phyloP scores from a whole-genome alignment of 2,797 vertebrate genomes.

The Lophius americanus region DNA sequence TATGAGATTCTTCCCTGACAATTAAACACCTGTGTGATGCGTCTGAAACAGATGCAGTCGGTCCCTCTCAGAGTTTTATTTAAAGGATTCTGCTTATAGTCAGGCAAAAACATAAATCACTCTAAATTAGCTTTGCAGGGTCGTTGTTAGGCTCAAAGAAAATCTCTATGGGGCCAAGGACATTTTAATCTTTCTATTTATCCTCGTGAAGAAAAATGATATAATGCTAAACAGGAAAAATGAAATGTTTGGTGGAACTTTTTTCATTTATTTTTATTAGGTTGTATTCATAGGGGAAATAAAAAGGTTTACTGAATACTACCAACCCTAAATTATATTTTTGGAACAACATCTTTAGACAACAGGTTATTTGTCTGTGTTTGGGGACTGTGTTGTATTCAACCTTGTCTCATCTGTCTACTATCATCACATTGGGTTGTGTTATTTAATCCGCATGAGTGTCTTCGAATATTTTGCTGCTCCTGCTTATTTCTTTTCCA shows the following conservation, averaged over 20 bases:
- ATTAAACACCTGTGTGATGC: slow-evolving; percentile 38
- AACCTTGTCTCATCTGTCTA: slow-evolving; percentile 43
- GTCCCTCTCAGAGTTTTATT: background rate
- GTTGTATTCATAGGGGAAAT: slow-evolving; percentile 6
- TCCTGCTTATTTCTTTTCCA: slow-evolving; percentile 67
- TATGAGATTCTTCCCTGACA: slow-evolving; percentile 22
- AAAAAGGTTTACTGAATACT: background rate
- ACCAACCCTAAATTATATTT: slow-evolving; percentile 10
- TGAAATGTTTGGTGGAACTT: slow-evolving; percentile 6
- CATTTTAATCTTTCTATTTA: too few species aligned
- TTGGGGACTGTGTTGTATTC: slow-evolving; percentile 46
- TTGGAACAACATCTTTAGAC: slow-evolving; percentile 14
- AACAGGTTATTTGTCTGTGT: slow-evolving; percentile 47
- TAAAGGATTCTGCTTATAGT: background rate
- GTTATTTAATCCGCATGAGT: slow-evolving; percentile 48
- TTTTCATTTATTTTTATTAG: background rate
- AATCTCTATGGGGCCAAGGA: too few species aligned
- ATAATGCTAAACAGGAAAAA: background rate
- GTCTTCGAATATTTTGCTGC: slow-evolving; percentile 64
- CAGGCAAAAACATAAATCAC: background rate
- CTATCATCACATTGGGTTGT: slow-evolving; percentile 34
- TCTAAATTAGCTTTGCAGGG: slow-evolving; percentile 12
- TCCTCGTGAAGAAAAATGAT: too few species aligned
- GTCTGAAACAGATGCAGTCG: background rate
- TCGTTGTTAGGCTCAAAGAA: background rate